phyloP scores from a whole-genome alignment of 2,797 vertebrate species.

The Acrocephalus scirpaceus region DNA sequence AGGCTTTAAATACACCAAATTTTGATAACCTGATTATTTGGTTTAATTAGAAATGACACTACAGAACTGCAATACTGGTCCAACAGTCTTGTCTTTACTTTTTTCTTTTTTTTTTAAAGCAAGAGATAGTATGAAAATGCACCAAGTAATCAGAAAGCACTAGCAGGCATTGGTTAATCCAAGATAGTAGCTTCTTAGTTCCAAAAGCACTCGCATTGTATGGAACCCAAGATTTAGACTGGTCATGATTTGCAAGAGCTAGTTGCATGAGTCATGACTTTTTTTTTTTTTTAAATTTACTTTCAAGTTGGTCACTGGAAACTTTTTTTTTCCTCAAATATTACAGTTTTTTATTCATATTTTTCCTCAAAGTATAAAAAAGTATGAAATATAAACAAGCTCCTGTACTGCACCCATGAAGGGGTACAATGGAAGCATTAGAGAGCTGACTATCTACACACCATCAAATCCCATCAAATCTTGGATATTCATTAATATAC shows the following conservation, averaged over 20 bases:
- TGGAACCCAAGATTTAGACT: slow-evolving; percentile 67
- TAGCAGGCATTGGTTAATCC: slow-evolving; percentile 80
- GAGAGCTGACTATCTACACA: slow-evolving; percentile 83
- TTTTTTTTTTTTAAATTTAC: slow-evolving; percentile 56
- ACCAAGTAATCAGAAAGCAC: slow-evolving; percentile 83
- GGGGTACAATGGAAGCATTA: slow-evolving; percentile 80
- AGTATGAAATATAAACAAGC: slow-evolving; percentile 94
- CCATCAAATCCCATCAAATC: slow-evolving; percentile 83
- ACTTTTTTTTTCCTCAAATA: slow-evolving; percentile 74
- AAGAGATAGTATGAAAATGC: slow-evolving; percentile 81
- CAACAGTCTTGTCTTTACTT: slow-evolving; percentile 83
- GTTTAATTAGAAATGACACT: slow-evolving; percentile 85
- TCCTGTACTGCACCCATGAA: slow-evolving; percentile 77
- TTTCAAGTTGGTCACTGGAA: slow-evolving; percentile 75
- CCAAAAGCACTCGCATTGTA: slow-evolving; percentile 77
- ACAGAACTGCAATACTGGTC: slow-evolving; percentile 89
- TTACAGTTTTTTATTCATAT: slow-evolving; percentile 76
- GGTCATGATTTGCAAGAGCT: slow-evolving; percentile 74
- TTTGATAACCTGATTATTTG: slow-evolving; percentile 84
- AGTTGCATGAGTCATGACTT: slow-evolving; percentile 69
- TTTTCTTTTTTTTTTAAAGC: slow-evolving; percentile 64
- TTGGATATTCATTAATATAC: slow-evolving; percentile 81
- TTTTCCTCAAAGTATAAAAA: slow-evolving; percentile 90
- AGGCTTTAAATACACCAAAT: slow-evolving; percentile 92
- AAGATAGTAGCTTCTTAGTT: slow-evolving; percentile 79